These are phyloP conservation scores for Patella caerulea DNA, from an alignment of 2,888 invertebrate species.

Conservation along the genomic window DNA sequence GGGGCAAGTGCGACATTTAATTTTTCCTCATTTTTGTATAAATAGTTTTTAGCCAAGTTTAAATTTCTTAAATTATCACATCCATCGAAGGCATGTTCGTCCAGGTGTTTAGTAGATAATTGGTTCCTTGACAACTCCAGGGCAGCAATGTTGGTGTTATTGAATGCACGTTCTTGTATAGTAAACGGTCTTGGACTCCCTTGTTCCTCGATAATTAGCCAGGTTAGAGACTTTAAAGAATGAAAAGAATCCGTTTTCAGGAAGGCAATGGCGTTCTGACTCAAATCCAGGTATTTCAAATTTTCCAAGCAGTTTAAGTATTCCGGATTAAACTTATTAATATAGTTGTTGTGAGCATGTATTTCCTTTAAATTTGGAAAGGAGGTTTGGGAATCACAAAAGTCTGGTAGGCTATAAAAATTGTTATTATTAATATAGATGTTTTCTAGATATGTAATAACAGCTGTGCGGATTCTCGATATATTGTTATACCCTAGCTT, in stretches of 20 bases:
- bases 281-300: background rate
- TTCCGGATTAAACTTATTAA: background rate
- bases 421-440: no score
- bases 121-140: background rate
- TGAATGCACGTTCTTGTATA: slow-evolving; percentile 11
- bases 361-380: background rate
- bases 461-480: background rate
- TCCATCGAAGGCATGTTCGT: slow-evolving; percentile 5
- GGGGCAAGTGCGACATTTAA: no score
- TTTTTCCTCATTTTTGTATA: background rate
- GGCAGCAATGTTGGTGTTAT: background rate
- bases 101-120: background rate
- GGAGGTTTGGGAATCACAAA: background rate
- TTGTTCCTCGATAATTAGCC: background rate
- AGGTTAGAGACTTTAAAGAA: background rate
- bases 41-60: background rate
- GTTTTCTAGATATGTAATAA: background rate
- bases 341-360: background rate
- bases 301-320: slow-evolving; percentile 8
- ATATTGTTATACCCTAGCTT: background rate
- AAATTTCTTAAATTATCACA: background rate
- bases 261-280: background rate
- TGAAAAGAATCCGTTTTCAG: slow-evolving; percentile 11
- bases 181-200: background rate
- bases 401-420: background rate